Evolutionary conservation across 2,888 invertebrate species (phyloP), one percentile per base, ranked within the genome.

Genomic region (Orthosia cruda): DNA sequence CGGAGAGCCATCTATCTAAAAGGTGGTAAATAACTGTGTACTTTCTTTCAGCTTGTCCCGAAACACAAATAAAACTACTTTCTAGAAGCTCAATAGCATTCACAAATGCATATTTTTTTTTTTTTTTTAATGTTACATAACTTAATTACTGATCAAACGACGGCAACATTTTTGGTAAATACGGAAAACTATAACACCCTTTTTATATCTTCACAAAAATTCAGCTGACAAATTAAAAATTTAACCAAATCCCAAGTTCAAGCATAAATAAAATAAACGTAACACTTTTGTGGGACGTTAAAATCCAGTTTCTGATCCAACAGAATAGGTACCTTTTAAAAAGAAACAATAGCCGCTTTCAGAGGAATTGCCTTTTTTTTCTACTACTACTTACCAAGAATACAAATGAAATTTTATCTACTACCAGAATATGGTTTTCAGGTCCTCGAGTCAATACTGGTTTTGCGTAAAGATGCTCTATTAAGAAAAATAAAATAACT

Each of bases 291-390:
- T 77, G 54, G 62, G 55, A 67, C 67, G 40, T 61, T 64, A 73
- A 81, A 84, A 77, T 66, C 68, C 62, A 47, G 63, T 76, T 74
- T 74, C 54, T 72, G 71, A 74, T 74, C 52, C 71, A 77, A 71
- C 70, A 67, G 62, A 76, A 74, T 66, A 71, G 54, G 50, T 70
- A 54, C 67, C 26, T 63, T 66, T 63, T 47, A 72, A 84, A 86
- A 82, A 73, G 52, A 81, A 84, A 84, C 79, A 73, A 84, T 86
- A 72, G 76, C 52, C 54, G 80, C 80, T 84, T 77, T 86, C 59
- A 80, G 40, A 57, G 74, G 64, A 81, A 85, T 85, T 84, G 84
- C 63, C 57, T 73, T 82, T 81, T 73, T 74, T 63, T 64, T 32
- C 54, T 11, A 80, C 40, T 15, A 26, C 15, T 68, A 61, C 50